Base-by-base conservation (phyloP, 2,797 vertebrate species). In the Falco cherrug region DNA sequence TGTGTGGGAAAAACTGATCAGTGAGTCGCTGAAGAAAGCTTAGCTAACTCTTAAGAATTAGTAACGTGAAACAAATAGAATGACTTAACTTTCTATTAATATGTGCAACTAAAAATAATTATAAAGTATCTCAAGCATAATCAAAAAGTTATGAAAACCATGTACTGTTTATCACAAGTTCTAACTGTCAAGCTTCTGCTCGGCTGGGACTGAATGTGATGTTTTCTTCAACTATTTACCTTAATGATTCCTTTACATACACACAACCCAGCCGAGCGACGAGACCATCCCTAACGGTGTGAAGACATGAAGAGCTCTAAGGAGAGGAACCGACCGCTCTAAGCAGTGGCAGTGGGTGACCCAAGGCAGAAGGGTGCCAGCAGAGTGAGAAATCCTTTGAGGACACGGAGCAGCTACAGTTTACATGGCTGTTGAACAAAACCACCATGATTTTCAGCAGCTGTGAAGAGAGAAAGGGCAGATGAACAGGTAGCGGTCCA, bases 361-460 rank as follows among this genome's bases (percentile, higher is more conserved):
- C 16, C 37, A 20, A 31, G 26, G 33, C 47, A 91, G 54, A 88
- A 77, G 20, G 35, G 39, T 48, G 76, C 26, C 82, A 95, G n/a
- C 22, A 69, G 35, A 67, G 64, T 26, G 56, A 85, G 39, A 89
- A 86, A 92, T 43, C n/a, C 16, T 74, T 89, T 81, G 25, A 74
- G 1, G 1, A 19, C 3, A 20, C 0, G 8, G 11, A 84, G 39
- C 22, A 77, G 28, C 64, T 29, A 13, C 1, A 35, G 56, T 11
- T 93, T 51, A 53, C 1, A 1, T 5, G 26, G 37, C 16, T 13
- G 2, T 1, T 73, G 16, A 26, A 37, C 70, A 48, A 61, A 87
- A 68, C 3, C 3, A 33, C 10, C 13, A 13, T 3, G 21, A 48
- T 54, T 92, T 85, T 73, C 53, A 84, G 37, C 7, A 50, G 29